Percentiles rank a stretch among this genome's conserved stretches.
Conservation (phyloP, 2,113 vertebrate genomes). For the Anolis sagrei region DNA sequence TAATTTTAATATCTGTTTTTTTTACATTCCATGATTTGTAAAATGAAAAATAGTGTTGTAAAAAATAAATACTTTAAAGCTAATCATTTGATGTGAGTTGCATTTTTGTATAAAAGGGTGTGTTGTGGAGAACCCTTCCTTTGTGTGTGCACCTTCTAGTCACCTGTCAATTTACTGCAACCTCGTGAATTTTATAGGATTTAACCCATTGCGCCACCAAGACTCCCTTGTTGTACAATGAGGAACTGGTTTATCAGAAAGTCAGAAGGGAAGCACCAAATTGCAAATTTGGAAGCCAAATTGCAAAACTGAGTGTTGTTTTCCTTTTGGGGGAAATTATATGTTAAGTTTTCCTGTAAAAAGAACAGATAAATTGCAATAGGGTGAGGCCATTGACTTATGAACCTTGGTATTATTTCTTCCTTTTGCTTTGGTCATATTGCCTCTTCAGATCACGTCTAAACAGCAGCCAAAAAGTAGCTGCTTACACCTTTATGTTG, state of each 20-base stretch:
- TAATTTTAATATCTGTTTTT: slow-evolving; percentile 21
- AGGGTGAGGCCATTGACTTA: not conserved
- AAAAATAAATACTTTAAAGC: slow-evolving; percentile 23
- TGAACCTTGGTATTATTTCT: no score
- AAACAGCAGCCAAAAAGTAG: not conserved
- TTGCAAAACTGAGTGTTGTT: not conserved
- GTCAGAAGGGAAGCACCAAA: fast-evolving
- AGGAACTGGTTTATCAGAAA: not conserved
- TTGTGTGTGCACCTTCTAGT: no score
- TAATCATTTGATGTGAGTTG: not conserved
- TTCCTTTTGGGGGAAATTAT: not conserved
- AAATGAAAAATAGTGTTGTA: not conserved
- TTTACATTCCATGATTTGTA: not conserved
- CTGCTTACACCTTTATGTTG: not conserved
- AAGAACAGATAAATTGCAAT: not conserved
- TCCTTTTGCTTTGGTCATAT: not conserved
- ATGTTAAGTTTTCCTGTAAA: not conserved
- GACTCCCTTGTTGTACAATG: not conserved
- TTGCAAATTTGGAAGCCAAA: not conserved
- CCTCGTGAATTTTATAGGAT: not conserved
- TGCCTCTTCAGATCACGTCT: not conserved
- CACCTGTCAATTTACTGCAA: no score
- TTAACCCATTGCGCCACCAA: no score
- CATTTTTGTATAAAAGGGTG: not conserved
- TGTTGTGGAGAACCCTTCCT: no score